Evolutionary conservation across 2,888 invertebrate species (phyloP).

Genomic region (Clanis bilineata): DNA sequence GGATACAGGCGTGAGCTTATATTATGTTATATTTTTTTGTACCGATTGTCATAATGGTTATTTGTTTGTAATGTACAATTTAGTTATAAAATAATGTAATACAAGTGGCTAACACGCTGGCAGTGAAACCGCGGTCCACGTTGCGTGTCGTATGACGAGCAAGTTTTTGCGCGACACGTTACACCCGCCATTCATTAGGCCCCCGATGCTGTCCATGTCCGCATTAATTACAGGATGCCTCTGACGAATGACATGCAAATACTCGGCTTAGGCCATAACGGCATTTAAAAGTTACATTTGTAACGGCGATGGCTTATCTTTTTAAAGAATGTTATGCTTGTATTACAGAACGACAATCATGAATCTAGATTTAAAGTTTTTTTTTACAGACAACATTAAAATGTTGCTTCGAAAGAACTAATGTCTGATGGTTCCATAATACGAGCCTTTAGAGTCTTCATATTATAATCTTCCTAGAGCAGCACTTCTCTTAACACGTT

Average conservation of each 20-base stretch:
- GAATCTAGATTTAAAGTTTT: too few species aligned
- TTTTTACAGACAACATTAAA: too few species aligned
- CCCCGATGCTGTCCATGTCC: constrained; percentile 57
- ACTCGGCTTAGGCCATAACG: constrained; percentile 23
- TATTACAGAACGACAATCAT: too few species aligned
- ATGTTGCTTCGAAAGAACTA: background rate
- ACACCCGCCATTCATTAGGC: constrained; percentile 75
- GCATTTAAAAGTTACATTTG: background rate
- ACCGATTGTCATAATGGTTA: too few species aligned
- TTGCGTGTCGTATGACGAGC: constrained; percentile 59
- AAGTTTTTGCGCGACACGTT: constrained; percentile 71
- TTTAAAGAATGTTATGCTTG: background rate
- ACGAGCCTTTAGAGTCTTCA: too few species aligned
- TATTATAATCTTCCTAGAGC: too few species aligned
- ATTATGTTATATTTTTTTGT: too few species aligned
- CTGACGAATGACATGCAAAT: constrained; percentile 58
- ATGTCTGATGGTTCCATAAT: too few species aligned
- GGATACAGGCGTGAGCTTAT: too few species aligned
- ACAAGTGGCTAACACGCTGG: constrained; percentile 23
- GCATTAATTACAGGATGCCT: constrained; percentile 73
- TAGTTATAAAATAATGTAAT: background rate
- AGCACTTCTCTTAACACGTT: too few species aligned
- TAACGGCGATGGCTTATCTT: background rate
- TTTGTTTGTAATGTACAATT: background rate
- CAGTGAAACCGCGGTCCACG: constrained; percentile 18